These are phyloP conservation scores for Parapsyche elsis DNA, from an alignment of 1,140 invertebrate genomes.

Conservation along the genomic window DNA sequence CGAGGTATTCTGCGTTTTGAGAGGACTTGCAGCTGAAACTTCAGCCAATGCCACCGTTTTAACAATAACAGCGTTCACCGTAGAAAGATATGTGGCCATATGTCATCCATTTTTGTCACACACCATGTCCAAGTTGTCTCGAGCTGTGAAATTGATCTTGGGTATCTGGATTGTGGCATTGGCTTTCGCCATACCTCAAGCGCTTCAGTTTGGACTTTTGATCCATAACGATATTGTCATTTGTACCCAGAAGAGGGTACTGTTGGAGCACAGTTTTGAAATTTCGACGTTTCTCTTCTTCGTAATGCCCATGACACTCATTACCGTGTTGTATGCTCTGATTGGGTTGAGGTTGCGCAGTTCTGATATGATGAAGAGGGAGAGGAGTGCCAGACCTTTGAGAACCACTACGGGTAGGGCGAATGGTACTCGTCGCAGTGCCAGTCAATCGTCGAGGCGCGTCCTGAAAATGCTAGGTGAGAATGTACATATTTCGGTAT, in stretches of 20 bases:
- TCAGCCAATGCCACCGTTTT: constrained; percentile 94
- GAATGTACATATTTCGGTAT: constrained; percentile 56
- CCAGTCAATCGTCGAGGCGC: constrained; percentile 67
- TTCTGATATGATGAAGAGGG: constrained; percentile 67
- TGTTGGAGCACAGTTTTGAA: constrained; percentile 81
- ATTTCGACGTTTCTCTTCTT: constrained; percentile 89
- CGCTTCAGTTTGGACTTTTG: constrained; percentile 77
- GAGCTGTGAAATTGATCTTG: constrained; percentile 80
- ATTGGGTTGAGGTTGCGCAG: constrained; percentile 81
- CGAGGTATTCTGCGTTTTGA: constrained; percentile 84
- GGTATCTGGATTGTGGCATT: constrained; percentile 78
- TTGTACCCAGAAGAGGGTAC: constrained; percentile 70
- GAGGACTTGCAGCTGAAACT: constrained; percentile 87
- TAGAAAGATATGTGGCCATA: constrained; percentile 84
- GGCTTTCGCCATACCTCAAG: constrained; percentile 82
- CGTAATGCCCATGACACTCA: constrained; percentile 85
- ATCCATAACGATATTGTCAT: constrained; percentile 65
- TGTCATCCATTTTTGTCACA: constrained; percentile 82
- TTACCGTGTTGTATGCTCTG: constrained; percentile 85
- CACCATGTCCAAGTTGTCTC: constrained; percentile 84
- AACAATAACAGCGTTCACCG: constrained; percentile 84
- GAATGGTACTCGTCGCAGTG: constrained; percentile 44
- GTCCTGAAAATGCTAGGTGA: constrained; percentile 72
- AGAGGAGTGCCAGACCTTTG: constrained; percentile 36
- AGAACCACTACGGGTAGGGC: constrained; percentile 1